Evolutionary conservation across 2,113 vertebrate species (phyloP), one percentile per base, ranked within the genome.

Genomic region (Brachyistius frenatus): DNA sequence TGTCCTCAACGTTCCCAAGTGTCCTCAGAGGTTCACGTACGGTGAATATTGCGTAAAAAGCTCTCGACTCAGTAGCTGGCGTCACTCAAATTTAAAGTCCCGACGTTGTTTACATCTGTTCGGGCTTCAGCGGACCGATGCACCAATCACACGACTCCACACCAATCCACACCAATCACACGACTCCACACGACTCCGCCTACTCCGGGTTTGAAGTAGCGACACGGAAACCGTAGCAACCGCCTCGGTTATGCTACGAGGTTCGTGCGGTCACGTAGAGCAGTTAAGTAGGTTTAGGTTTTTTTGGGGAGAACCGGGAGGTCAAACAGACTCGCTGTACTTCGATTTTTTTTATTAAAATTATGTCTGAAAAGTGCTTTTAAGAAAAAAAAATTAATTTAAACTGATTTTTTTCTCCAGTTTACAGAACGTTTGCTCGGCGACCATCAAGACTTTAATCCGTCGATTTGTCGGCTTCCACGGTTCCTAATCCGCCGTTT

Each of bases 21-120:
- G 23, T 23, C 23, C 23, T 23, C 23, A 23, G 23, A 23, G 23
- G 23, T 23, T 23, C 23, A 23, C 23, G 23, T 23, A 23, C 23
- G 23, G 23, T 23, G 1, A 23, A 23, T 23, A 23, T 23, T 41
- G 54, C 74, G 52, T 77, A 56, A 44, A 16, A 66, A 36, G 53
- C 60, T 30, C 7, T 6, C 23, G 61, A 72, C 50, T 63, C 23
- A 5, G 47, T 1, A 37, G 46, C 23, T 23, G 63, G 37, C 33
- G 33, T 66, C 14, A 74, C 74, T 75, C 62, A 61, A 56, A 54
- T 46, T 23, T 23, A 73, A 76, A 16, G 44, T 65, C 72, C 86
- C 71, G 49, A 69, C 79, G 23, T 23, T 37, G 52, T 63, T 71
- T 23, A 31, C 64, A 66, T 37, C 53, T 73, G 67, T 57, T 57